These are phyloP conservation scores for Naso thynnoides DNA, from an alignment of 2,797 vertebrate species.

Conservation along the genomic window DNA sequence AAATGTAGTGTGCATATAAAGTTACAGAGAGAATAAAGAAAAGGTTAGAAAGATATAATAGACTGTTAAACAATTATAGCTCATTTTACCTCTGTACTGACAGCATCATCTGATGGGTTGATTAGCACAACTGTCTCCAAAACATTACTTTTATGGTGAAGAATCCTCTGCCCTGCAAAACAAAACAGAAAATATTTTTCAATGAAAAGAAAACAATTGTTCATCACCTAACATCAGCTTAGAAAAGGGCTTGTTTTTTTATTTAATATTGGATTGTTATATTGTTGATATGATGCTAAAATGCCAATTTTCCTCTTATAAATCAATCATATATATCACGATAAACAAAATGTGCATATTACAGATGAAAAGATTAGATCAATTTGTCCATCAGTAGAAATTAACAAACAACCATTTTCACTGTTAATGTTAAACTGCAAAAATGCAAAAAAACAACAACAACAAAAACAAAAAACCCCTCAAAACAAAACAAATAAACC, in stretches of 20 bases:
- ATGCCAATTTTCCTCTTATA: neutral
- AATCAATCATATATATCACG: neutral
- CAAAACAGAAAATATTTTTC: conserved; percentile 18
- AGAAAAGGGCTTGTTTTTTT: neutral
- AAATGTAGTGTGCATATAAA: neutral
- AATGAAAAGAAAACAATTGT: no score
- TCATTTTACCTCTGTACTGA: conserved; percentile 91
- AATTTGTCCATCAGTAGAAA: neutral
- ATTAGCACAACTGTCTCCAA: conserved; percentile 98
- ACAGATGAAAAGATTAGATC: neutral
- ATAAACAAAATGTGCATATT: neutral
- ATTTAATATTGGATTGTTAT: neutral
- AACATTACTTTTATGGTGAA: conserved; percentile 96
- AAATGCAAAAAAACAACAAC: no score
- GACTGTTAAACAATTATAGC: neutral
- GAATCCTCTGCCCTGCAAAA: conserved; percentile 94
- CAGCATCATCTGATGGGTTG: conserved; percentile 97
- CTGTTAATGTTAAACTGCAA: no score
- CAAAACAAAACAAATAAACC: no score
- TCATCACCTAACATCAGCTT: no score
- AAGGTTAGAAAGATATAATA: neutral
- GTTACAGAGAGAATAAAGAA: conserved; percentile 7
- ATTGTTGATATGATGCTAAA: neutral
- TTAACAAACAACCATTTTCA: no score
- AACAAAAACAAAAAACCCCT: no score